Conservation (phyloP, 2,797 vertebrate genomes). For the Malacoraja senta region DNA sequence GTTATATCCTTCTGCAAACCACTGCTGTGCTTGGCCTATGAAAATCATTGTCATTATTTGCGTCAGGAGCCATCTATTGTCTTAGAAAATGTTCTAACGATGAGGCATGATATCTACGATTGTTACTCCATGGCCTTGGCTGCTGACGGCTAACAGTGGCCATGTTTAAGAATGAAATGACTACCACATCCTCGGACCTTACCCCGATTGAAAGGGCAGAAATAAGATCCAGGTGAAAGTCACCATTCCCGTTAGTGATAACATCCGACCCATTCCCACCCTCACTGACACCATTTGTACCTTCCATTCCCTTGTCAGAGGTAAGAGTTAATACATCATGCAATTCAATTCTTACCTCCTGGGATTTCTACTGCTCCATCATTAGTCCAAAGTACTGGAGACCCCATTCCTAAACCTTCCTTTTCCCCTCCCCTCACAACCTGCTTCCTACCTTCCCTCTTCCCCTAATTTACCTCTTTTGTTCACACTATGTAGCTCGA, state of each 20-base stretch:
- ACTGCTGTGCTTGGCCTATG: neutral
- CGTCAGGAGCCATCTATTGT: neutral
- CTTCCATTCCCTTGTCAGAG: neutral
- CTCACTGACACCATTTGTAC: neutral
- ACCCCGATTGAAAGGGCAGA: neutral
- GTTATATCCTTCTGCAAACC: neutral
- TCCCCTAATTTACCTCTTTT: neutral
- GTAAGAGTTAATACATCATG: neutral
- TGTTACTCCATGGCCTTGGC: constrained; percentile 14
- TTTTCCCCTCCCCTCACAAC: no score
- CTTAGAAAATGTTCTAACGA: no score
- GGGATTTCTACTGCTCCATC: neutral
- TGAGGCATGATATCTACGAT: no score
- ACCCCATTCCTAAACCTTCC: neutral
- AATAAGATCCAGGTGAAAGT: neutral
- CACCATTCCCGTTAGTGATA: no score
- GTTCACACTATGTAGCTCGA: neutral
- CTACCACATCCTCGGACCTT: no score
- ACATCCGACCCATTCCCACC: neutral
- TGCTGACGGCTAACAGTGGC: neutral
- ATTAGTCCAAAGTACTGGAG: neutral
- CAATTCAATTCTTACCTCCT: neutral
- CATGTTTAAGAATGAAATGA: no score
- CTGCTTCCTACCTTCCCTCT: neutral
- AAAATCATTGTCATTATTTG: neutral